Conservation (phyloP, 2,797 vertebrate genomes). For the Steatocranus sp. region DNA sequence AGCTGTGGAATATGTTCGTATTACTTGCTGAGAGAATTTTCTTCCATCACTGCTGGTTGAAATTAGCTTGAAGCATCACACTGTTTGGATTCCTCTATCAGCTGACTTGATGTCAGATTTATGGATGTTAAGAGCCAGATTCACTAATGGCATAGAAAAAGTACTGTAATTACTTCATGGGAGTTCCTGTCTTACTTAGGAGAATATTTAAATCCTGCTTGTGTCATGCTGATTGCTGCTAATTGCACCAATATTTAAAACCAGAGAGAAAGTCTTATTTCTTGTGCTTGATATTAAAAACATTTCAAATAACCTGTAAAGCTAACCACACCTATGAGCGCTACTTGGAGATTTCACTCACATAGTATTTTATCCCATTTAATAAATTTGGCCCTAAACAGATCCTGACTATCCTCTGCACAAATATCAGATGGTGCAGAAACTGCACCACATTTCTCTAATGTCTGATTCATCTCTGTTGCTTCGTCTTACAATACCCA, state of each 20-base stretch:
- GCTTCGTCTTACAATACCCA: background rate
- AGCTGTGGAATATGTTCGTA: background rate
- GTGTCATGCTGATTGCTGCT: background rate
- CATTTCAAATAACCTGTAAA: background rate
- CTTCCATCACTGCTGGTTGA: background rate
- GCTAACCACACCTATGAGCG: background rate
- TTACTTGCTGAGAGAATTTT: background rate
- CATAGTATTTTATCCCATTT: accelerated
- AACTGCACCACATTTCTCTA: background rate
- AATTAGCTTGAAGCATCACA: background rate
- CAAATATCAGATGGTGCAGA: background rate
- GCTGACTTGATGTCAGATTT: background rate
- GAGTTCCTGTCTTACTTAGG: background rate
- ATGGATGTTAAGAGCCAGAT: background rate
- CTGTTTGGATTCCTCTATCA: background rate
- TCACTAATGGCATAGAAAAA: background rate
- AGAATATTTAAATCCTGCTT: background rate
- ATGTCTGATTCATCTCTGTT: background rate
- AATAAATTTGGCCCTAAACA: background rate
- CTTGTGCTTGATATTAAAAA: background rate
- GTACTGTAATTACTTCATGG: background rate
- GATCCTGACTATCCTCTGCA: background rate
- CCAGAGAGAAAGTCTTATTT: background rate
- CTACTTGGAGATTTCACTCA: background rate
- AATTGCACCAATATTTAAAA: background rate